Percentiles rank a stretch among this genome's conserved stretches.
These are phyloP conservation scores for Yponomeuta malinellus DNA, from an alignment of 2,888 invertebrate species.

Conservation along the genomic window DNA sequence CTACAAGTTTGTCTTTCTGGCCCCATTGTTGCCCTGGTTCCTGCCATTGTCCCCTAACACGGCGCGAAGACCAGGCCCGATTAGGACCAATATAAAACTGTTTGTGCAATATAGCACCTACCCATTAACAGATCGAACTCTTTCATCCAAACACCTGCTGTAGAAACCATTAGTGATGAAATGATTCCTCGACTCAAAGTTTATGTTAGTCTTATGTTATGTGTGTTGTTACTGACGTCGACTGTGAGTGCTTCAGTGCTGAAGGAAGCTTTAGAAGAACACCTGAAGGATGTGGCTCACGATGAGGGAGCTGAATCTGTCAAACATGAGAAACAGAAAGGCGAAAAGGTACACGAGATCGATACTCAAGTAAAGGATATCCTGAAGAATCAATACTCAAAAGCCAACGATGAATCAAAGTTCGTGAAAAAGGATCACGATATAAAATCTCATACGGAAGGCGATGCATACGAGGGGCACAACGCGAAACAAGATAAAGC, in stretches of 20 bases:
- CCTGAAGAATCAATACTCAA: conserved; percentile 61
- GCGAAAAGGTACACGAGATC: conserved; percentile 62
- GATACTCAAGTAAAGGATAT: conserved; percentile 58
- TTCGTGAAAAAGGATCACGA: conserved; percentile 67
- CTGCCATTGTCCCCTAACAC: conserved; percentile 68
- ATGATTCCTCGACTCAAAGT: conserved; percentile 49
- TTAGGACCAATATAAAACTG: conserved; percentile 63
- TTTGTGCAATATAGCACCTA: conserved; percentile 42
- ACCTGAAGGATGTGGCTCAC: conserved; percentile 61
- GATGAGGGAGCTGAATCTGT: conserved; percentile 58
- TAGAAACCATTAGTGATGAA: conserved; percentile 34
- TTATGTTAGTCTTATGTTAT: conserved; percentile 36
- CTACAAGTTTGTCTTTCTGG: conserved; percentile 32
- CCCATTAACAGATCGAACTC: conserved; percentile 44
- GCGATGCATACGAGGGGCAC: conserved; percentile 61
- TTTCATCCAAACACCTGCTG: conserved; percentile 33
- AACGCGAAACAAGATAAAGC: conserved; percentile 59
- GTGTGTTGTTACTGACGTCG: conserved; percentile 43
- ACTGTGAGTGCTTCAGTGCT: conserved; percentile 46
- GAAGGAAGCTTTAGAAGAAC: conserved; percentile 67
- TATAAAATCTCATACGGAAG: conserved; percentile 59
- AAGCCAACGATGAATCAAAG: conserved; percentile 64
- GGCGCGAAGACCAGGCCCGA: conserved; percentile 63
- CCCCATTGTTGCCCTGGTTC: conserved; percentile 68
- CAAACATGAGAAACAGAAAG: conserved; percentile 62